Percentiles rank a stretch among this genome's conserved stretches.
phyloP scores from a whole-genome alignment of 2,888 invertebrate species.

The Heteropelma amictum region DNA sequence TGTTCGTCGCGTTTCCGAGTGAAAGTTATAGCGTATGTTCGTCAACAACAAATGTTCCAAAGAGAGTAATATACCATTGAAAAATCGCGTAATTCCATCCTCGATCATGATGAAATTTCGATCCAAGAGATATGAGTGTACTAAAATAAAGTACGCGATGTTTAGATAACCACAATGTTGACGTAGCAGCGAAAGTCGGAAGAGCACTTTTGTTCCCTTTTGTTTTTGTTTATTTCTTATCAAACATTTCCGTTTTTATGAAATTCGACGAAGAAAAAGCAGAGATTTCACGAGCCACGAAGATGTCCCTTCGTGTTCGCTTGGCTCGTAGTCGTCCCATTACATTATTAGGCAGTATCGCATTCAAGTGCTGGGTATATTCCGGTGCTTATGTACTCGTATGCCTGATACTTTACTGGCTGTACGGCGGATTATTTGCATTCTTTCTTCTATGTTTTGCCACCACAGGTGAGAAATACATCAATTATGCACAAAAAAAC shows the following conservation, averaged over 20 bases:
- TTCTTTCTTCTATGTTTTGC: conserved; percentile 85
- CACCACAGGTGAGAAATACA: conserved; percentile 80
- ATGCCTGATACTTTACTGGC: conserved; percentile 89
- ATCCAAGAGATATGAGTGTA: conserved; percentile 14
- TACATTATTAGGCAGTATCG: conserved; percentile 79
- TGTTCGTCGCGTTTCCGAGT: no score
- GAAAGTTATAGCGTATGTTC: no score
- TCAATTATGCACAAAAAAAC: no score
- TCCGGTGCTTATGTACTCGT: conserved; percentile 86
- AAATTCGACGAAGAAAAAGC: conserved; percentile 39
- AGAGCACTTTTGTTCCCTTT: neutral
- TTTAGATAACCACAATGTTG: conserved; percentile 47
- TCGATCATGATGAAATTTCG: conserved; percentile 37
- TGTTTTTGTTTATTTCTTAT: neutral
- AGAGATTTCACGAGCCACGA: conserved; percentile 17
- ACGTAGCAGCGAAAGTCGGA: conserved; percentile 18
- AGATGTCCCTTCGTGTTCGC: conserved; percentile 70
- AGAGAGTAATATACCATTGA: no score
- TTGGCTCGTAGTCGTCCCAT: conserved; percentile 75
- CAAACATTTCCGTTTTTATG: conserved; percentile 28
- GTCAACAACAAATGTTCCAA: no score
- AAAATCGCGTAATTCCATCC: neutral
- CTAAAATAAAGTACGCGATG: conserved; percentile 5
- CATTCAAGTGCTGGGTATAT: conserved; percentile 88
- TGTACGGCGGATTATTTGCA: conserved; percentile 88